A percentile compares a stretch with the other conserved stretches of the same genome.
phyloP scores from a whole-genome alignment of 2,888 invertebrate genomes.

The Apamea anceps region DNA sequence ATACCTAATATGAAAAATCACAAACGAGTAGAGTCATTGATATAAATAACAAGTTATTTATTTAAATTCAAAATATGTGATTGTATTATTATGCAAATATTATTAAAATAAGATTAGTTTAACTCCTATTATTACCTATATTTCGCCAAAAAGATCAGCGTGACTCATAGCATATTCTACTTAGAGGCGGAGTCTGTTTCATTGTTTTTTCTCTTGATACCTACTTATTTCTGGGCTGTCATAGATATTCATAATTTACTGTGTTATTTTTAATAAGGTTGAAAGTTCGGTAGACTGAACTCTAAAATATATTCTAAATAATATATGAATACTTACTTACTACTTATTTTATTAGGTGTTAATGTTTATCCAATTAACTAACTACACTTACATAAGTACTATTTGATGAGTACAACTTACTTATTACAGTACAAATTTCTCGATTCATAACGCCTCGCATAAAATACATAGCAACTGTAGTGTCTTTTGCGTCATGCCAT shows the following conservation, averaged over 20 bases:
- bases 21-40: slow-evolving; percentile 46
- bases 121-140: slow-evolving; percentile 51
- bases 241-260: background rate
- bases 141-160: slow-evolving; percentile 25
- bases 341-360: background rate
- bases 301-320: background rate
- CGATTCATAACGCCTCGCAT: slow-evolving; percentile 7
- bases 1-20: slow-evolving; percentile 8
- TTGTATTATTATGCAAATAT: slow-evolving; percentile 55
- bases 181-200: slow-evolving; percentile 8
- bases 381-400: background rate
- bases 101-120: slow-evolving; percentile 34
- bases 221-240: background rate
- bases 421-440: background rate
- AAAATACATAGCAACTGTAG: slow-evolving; percentile 5
- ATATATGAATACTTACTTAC: too few relatives aligned
- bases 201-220: background rate
- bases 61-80: slow-evolving; percentile 44
- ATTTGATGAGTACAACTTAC: background rate
- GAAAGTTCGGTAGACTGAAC: background rate
- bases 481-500: slow-evolving; percentile 11
- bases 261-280: background rate
- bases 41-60: slow-evolving; percentile 57
- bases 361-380: background rate
- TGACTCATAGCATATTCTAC: slow-evolving; percentile 39